Percentiles rank a stretch among this genome's conserved stretches.
Evolutionary conservation across 1,140 invertebrate species (phyloP).

Genomic region (Rhyzopertha dominica): DNA sequence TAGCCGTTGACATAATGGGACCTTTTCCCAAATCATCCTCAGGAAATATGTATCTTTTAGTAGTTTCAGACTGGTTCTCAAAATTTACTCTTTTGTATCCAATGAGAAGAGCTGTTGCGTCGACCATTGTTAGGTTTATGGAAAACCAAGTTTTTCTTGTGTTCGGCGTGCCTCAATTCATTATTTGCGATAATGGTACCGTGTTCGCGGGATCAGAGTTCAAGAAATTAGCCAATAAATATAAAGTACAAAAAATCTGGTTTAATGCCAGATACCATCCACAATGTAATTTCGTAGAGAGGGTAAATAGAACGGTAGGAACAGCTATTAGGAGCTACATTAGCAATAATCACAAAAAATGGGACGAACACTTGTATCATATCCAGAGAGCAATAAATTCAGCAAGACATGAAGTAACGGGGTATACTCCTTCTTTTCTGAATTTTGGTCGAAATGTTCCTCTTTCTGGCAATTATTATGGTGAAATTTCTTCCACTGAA

Average conservation of each 20-base stretch:
- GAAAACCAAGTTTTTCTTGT: constrained; percentile 15
- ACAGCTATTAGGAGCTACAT: no score
- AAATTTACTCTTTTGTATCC: constrained; percentile 18
- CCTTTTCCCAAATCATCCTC: constrained; percentile 22
- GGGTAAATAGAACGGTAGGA: no score
- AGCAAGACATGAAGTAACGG: constrained; percentile 17
- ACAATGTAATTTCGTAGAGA: constrained; percentile 14
- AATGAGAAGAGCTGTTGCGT: neutral
- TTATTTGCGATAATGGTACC: constrained; percentile 17
- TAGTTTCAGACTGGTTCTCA: constrained; percentile 28
- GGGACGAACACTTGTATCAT: constrained; percentile 14
- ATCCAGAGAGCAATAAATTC: constrained; percentile 14
- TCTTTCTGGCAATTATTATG: constrained; percentile 14
- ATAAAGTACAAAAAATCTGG: constrained; percentile 17
- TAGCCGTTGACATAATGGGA: constrained; percentile 46
- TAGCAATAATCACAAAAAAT: constrained; percentile 10
- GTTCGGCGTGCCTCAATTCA: constrained; percentile 14
- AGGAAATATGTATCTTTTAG: constrained; percentile 36
- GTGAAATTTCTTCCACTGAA: constrained; percentile 2
- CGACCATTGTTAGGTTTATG: constrained; percentile 1
- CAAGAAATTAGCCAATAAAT: constrained; percentile 6
- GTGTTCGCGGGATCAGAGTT: constrained; percentile 3
- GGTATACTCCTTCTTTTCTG: constrained; percentile 9
- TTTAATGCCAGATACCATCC: constrained; percentile 12
- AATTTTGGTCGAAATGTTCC: constrained; percentile 13